These are phyloP conservation scores for Macrosoma leucophasiata DNA, from an alignment of 2,888 invertebrate genomes.

Conservation along the genomic window DNA sequence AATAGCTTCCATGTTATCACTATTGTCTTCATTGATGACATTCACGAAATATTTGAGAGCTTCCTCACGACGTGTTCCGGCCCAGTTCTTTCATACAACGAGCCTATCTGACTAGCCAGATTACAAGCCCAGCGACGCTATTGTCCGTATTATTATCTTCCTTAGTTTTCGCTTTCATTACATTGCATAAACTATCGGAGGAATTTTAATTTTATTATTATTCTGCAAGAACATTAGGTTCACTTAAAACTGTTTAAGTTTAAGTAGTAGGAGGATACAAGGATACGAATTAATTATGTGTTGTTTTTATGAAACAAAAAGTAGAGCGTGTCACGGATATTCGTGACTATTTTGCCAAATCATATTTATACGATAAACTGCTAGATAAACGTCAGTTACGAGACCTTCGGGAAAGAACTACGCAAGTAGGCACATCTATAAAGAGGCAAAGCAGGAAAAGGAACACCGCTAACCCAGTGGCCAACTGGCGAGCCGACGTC, in stretches of 20 bases:
- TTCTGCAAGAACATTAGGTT: no score
- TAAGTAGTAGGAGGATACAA: no score
- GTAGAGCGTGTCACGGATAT: no score
- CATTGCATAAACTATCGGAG: slow-evolving; percentile 21
- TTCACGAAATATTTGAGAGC: slow-evolving; percentile 7
- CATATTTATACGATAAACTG: no score
- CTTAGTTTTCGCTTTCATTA: slow-evolving; percentile 32
- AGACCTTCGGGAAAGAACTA: slow-evolving; percentile 8
- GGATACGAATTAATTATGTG: no score
- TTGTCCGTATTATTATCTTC: no score
- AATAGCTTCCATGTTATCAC: no score
- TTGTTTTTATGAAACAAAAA: no score
- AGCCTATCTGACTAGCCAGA: slow-evolving; percentile 11
- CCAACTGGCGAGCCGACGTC: slow-evolving; percentile 66
- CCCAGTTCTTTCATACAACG: slow-evolving; percentile 8
- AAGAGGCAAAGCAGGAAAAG: slow-evolving; percentile 67
- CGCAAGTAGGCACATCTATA: slow-evolving; percentile 36
- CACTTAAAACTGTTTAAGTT: no score
- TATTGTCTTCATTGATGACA: slow-evolving; percentile 5
- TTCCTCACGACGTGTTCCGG: slow-evolving; percentile 10
- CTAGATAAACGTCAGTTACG: no score
- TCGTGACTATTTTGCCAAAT: no score
- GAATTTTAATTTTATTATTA: no score
- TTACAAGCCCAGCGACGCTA: slow-evolving; percentile 14
- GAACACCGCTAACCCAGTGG: slow-evolving; percentile 73